These are phyloP conservation scores for Grammatotria lemairii DNA, from an alignment of 2,113 vertebrate species.

Conservation along the genomic window DNA sequence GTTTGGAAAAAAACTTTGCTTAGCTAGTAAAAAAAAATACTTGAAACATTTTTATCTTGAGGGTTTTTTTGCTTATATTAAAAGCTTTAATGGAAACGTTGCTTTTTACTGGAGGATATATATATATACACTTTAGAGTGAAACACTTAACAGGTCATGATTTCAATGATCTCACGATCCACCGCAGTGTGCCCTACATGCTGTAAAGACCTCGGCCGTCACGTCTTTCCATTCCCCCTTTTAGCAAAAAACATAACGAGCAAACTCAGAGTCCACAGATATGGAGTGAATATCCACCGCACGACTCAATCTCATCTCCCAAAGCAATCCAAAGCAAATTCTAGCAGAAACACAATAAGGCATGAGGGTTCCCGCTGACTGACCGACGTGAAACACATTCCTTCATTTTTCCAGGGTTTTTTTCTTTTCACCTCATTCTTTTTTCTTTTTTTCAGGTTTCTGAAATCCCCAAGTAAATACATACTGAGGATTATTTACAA, in stretches of 20 bases:
- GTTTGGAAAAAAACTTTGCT: not conserved
- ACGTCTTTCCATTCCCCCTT: not conserved
- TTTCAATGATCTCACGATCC: not conserved
- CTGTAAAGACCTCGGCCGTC: not conserved
- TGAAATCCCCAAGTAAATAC: constrained; percentile 54
- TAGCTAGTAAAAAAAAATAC: not conserved
- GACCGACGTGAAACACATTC: constrained; percentile 37
- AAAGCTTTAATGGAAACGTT: not conserved
- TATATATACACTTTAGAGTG: not conserved
- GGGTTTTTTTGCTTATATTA: not conserved
- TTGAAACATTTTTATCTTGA: not conserved
- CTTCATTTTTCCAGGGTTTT: constrained; percentile 46
- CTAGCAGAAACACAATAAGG: constrained; percentile 27
- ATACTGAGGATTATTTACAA: constrained; percentile 61
- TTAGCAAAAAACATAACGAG: not conserved
- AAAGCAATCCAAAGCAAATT: constrained; percentile 16
- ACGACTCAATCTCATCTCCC: not conserved
- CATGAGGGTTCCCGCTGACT: constrained; percentile 39
- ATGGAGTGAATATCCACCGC: not conserved
- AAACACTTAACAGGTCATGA: not conserved
- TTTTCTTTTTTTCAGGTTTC: constrained; percentile 21
- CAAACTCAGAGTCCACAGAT: not conserved
- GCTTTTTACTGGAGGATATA: not conserved
- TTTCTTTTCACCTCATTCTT: constrained; percentile 11
- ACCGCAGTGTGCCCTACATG: not conserved